These are phyloP conservation scores for Lottia gigantea DNA, from an alignment of 2,888 invertebrate species.

Conservation along the genomic window DNA sequence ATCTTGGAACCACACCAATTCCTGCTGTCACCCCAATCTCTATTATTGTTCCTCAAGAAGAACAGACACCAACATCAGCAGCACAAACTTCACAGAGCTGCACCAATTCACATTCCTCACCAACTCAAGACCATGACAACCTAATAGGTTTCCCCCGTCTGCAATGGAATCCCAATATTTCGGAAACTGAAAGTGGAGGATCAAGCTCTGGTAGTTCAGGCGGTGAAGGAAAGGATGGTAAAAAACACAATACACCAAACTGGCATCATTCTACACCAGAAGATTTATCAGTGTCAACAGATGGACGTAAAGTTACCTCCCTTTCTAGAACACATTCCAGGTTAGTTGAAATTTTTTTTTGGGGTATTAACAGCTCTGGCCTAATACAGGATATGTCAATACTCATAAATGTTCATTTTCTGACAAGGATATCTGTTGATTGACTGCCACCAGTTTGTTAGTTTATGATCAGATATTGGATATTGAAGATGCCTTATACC, in stretches of 20 bases:
- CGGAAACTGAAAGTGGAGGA: neutral
- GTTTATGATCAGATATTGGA: no score
- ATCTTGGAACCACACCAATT: neutral
- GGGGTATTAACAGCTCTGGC: no score
- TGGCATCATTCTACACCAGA: conserved; percentile 16
- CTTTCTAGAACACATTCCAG: conserved; percentile 65
- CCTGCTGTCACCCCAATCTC: conserved; percentile 23
- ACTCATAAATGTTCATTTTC: no score
- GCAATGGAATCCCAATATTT: conserved; percentile 40
- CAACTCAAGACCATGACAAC: conserved; percentile 36
- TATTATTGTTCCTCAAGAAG: conserved; percentile 20
- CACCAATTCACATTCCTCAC: conserved; percentile 17
- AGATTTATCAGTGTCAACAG: conserved; percentile 37
- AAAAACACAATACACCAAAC: conserved; percentile 19
- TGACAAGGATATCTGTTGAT: no score
- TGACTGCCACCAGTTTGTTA: no score
- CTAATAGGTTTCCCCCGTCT: conserved; percentile 50
- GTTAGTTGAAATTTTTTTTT: no score
- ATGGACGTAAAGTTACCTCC: conserved; percentile 58
- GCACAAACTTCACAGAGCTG: neutral
- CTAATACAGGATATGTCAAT: no score
- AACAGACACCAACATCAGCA: neutral
- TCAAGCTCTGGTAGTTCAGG: neutral
- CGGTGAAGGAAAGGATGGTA: neutral
- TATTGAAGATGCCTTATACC: no score